Evolutionary conservation across 2,797 vertebrate species (phyloP).

Genomic region (Peromyscus attwateri): DNA sequence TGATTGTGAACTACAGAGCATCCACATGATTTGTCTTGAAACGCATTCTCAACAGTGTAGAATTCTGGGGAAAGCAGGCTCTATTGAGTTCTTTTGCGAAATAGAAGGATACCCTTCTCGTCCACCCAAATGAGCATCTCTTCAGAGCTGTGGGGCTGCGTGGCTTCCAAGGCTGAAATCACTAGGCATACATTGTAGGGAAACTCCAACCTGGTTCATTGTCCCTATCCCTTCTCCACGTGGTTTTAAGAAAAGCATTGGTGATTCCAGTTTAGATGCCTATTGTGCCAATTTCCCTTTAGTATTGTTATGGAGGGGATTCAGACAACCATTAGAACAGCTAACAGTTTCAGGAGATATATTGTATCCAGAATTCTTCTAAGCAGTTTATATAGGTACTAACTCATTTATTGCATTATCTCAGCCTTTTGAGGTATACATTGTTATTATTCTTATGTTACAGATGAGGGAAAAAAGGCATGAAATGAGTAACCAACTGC

Average conservation of each 20-base stretch:
- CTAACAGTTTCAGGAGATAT: not conserved
- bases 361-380: not conserved
- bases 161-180: not conserved
- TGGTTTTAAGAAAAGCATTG: not conserved
- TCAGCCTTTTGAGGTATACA: not conserved
- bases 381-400: not conserved
- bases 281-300: not conserved
- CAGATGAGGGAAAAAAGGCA: not conserved
- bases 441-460: not conserved
- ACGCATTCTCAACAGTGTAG: not conserved
- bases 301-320: not conserved
- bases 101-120: not conserved
- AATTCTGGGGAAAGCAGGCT: not conserved
- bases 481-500: not conserved
- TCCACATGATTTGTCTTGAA: not conserved
- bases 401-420: not conserved
- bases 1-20: not conserved
- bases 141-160: not conserved
- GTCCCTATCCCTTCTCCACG: not conserved
- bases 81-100: slow-evolving; percentile 37
- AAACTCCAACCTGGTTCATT: not conserved
- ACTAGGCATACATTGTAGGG: not conserved
- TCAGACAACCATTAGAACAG: not conserved
- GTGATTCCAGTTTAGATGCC: not conserved
- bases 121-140: not conserved